Conservation (phyloP, 2,888 invertebrate genomes). For the Dimorphilus gyrociliatus region DNA sequence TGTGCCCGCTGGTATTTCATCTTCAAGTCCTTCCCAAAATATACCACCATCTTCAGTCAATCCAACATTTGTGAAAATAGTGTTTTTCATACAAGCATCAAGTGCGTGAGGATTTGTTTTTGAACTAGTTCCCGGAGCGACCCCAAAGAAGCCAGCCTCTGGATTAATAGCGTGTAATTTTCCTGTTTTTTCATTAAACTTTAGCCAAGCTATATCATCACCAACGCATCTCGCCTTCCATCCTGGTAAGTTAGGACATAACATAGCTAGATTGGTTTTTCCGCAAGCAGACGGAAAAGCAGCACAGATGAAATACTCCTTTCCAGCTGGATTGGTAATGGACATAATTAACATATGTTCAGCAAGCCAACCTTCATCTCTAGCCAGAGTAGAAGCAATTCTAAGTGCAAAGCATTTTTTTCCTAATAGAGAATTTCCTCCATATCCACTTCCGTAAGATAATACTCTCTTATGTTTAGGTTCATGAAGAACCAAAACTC, state of each 20-base stretch:
- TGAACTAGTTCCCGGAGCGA: slow-evolving; percentile 16
- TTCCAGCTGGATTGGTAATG: slow-evolving; percentile 15
- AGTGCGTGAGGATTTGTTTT: slow-evolving; percentile 19
- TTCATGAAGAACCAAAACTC: slow-evolving; percentile 13
- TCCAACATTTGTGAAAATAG: slow-evolving; percentile 20
- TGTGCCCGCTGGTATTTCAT: slow-evolving; percentile 10
- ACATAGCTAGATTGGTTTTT: slow-evolving; percentile 21
- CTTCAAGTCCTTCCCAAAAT: slow-evolving; percentile 20
- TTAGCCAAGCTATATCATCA: too few species aligned
- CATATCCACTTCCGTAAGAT: slow-evolving; percentile 19
- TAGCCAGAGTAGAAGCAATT: slow-evolving; percentile 14
- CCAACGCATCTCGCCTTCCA: slow-evolving; percentile 12
- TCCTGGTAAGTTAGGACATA: slow-evolving; percentile 16
- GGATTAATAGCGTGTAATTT: slow-evolving; percentile 18
- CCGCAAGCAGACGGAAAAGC: slow-evolving; percentile 19
- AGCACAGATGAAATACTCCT: slow-evolving; percentile 17
- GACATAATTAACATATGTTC: slow-evolving; percentile 21
- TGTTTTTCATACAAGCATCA: slow-evolving; percentile 12
- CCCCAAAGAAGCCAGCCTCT: slow-evolving; percentile 20
- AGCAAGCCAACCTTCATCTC: slow-evolving; percentile 19
- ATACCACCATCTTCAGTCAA: slow-evolving; percentile 15
- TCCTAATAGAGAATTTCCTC: slow-evolving; percentile 20
- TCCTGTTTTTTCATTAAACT: slow-evolving; percentile 16
- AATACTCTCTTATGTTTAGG: slow-evolving; percentile 15
- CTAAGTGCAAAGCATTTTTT: slow-evolving; percentile 21